Percentiles rank a stretch among this genome's conserved stretches.
phyloP scores from a whole-genome alignment of 2,888 invertebrate genomes.

The Hirtodrosophila histrioides region DNA sequence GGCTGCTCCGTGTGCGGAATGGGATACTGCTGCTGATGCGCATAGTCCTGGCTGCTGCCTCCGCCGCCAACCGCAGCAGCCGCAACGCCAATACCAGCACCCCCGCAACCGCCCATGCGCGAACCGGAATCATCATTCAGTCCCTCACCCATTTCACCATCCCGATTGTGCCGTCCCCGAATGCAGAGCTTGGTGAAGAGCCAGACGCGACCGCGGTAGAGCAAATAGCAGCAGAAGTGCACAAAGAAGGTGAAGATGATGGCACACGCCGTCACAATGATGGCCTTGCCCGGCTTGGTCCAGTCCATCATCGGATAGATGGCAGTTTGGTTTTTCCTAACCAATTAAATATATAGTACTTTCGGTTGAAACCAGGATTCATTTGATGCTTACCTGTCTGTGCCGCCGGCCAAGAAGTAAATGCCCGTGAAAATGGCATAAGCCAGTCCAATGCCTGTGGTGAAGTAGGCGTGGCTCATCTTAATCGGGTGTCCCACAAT shows the following conservation, averaged over 20 bases:
- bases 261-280: conserved; percentile 86
- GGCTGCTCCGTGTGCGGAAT: conserved; percentile 81
- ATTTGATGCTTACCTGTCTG: conserved; percentile 86
- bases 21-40: conserved; percentile 83
- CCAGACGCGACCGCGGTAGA: conserved; percentile 85
- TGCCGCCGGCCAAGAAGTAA: conserved; percentile 90
- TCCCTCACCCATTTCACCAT: conserved; percentile 83
- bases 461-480: conserved; percentile 86
- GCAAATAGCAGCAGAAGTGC: conserved; percentile 86
- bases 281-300: conserved; percentile 87
- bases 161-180: conserved; percentile 83
- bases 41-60: conserved; percentile 81
- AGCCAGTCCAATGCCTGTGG: conserved; percentile 86
- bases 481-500: conserved; percentile 90
- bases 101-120: conserved; percentile 76
- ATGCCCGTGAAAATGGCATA: conserved; percentile 89
- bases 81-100: conserved; percentile 53
- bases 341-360: conserved; percentile 39
- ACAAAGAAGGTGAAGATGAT: conserved; percentile 86
- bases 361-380: too few species aligned
- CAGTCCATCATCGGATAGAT: conserved; percentile 93
- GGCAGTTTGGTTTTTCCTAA: conserved; percentile 87
- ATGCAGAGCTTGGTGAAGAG: conserved; percentile 84
- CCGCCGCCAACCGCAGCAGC: conserved; percentile 64
- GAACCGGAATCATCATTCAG: conserved; percentile 83